Percentiles rank a stretch among this genome's conserved stretches.
Conservation (phyloP, 1,140 invertebrate genomes). For the Scaptomyza pallida region DNA sequence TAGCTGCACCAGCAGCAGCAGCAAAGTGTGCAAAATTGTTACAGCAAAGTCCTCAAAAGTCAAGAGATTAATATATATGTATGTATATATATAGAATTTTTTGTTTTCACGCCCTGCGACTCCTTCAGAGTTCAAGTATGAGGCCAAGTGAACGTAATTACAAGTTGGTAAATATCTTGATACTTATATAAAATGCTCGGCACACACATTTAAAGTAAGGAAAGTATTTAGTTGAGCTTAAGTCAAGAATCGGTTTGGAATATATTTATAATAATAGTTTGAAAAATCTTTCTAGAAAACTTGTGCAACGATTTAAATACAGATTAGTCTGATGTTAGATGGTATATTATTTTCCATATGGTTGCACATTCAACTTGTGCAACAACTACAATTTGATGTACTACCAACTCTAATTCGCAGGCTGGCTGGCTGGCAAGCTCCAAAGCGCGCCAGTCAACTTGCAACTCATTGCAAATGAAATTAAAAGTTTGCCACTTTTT, state of each 20-base stretch:
- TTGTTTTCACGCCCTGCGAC: too few species aligned
- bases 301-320: background rate
- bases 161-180: background rate
- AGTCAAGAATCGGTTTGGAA: too few species aligned
- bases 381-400: constrained; percentile 20
- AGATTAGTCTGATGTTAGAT: background rate
- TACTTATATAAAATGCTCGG: background rate
- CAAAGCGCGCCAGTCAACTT: constrained; percentile 26
- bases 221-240: too few species aligned
- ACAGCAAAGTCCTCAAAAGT: constrained; percentile 27
- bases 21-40: constrained; percentile 32
- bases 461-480: constrained; percentile 72
- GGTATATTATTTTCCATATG: constrained; percentile 6
- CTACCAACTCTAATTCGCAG: constrained; percentile 19
- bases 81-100: too few species aligned
- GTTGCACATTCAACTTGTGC: constrained; percentile 7
- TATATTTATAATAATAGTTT: too few species aligned
- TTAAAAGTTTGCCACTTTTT: constrained; percentile 63
- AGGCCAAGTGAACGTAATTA: constrained; percentile 8
- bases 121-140: background rate
- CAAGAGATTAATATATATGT: constrained; percentile 18
- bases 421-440: too few species aligned
- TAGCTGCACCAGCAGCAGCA: background rate
- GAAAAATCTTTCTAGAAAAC: too few species aligned
- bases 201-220: background rate